These are phyloP conservation scores for Tinea pellionella DNA, from an alignment of 2,888 invertebrate species.

Conservation along the genomic window DNA sequence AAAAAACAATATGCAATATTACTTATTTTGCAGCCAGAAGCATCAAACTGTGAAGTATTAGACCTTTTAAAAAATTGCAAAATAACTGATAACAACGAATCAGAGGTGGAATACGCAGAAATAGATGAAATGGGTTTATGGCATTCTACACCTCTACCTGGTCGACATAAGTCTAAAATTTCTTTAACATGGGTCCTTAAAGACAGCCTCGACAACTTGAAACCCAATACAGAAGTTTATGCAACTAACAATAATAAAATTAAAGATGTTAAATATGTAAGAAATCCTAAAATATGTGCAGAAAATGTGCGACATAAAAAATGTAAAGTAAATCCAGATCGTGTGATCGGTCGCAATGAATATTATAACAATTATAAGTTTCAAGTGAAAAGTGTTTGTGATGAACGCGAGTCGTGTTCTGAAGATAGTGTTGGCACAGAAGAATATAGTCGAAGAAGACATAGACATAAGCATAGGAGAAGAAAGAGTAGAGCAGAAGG, in stretches of 20 bases:
- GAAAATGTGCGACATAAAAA: slow-evolving; percentile 31
- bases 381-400: slow-evolving; percentile 40
- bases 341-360: slow-evolving; percentile 55
- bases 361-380: slow-evolving; percentile 59
- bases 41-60: slow-evolving; percentile 42
- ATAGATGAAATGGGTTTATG: slow-evolving; percentile 56
- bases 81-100: slow-evolving; percentile 32
- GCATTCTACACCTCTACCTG: slow-evolving; percentile 57
- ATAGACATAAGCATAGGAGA: slow-evolving; percentile 61
- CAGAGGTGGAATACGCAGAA: slow-evolving; percentile 51
- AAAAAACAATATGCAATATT: slow-evolving; percentile 24
- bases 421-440: slow-evolving; percentile 51
- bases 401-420: slow-evolving; percentile 40
- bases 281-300: slow-evolving; percentile 27
- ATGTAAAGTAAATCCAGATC: slow-evolving; percentile 22
- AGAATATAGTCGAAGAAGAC: slow-evolving; percentile 38
- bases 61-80: slow-evolving; percentile 55
- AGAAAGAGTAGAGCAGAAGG: slow-evolving; percentile 44
- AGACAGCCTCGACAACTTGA: slow-evolving; percentile 66
- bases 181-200: slow-evolving; percentile 81
- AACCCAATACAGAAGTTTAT: slow-evolving; percentile 29
- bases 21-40: slow-evolving; percentile 28
- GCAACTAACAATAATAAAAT: slow-evolving; percentile 28
- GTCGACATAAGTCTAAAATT: slow-evolving; percentile 71
- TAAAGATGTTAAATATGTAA: slow-evolving; percentile 29